Base-by-base conservation (phyloP, 2,888 invertebrate species). In the Aphodius granarius region DNA sequence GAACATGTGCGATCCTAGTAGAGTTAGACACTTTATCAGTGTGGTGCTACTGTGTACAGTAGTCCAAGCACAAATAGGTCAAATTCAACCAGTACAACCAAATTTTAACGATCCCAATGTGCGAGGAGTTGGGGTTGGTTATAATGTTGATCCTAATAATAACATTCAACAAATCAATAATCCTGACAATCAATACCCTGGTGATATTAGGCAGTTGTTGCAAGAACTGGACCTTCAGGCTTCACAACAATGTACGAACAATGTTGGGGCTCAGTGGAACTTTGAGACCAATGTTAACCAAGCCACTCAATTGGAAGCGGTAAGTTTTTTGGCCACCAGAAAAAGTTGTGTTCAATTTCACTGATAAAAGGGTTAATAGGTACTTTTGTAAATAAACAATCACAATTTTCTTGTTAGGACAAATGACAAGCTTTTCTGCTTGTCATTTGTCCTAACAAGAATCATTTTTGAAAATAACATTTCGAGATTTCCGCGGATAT, bases 181-280 rank as follows among this genome's bases (percentile, higher is more conserved):
- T 23, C 75, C 76, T 6, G 71, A 74, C 23, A 72, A 62, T 23
- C 16, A 64, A 68, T 68, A 20, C 21, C 68, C 68, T 43, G 84
- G 89, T 86, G 85, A 87, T 86, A 78, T 89, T 0, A 87, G 90
- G 77, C 89, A 91, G 78, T 89, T 94, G 65, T 85, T 95, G 78
- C 89, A 91, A 66, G 92, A 93, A 77, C 89, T 94, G 21, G 95
- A 95, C 84, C 90, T 92, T 23, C 91, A 93, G 82, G 92, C 94
- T 9, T 93, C 95, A 0, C 92, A 93, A 84, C 93, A 94, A 86
- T 96, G 95, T 83, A 94, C 94, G 0, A 92, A 92, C 72, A 95
- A 95, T 85, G 95, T 96, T n/a, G 93, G 92, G 0, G 94, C 95
- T 0, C 96, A 96, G 84, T 96, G 96, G 96, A 93, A 93, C 85